Base-by-base conservation (phyloP, 2,113 vertebrate genomes). In the Callithrix jacchus region DNA sequence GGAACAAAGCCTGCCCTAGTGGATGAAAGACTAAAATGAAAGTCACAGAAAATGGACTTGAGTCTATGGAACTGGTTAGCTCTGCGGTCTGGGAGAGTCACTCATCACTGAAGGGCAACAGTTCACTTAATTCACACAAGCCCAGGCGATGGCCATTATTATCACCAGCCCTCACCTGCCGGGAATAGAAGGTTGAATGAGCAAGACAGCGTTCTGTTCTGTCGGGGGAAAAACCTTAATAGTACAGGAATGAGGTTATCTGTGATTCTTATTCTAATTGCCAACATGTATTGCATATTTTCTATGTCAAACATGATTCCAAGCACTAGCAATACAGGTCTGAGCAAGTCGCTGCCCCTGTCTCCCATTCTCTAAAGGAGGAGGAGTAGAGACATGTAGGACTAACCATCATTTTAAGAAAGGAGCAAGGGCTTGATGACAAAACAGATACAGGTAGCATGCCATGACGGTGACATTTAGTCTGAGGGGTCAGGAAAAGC, bases 21-120 rank as follows among this genome's bases (percentile, higher is more conserved):
- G 32, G 58, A 87, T 87, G 71, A 93, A 94, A 96, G 92, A 92
- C 49, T 17, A 30, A 80, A 93, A 37, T 54, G 61, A 93, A 89
- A 86, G 84, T 89, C 49, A 47, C 68, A 90, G 76, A 81, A 68
- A 64, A 0, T 61, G 81, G 81, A 70, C 56, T 70, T 42, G 9
- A 32, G 85, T 71, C 56, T 23, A 5, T 20, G n/a, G 68, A 89
- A 71, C 17, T 58, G 77, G 82, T 74, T 77, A 68, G 45, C 11
- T 95, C 71, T 92, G 83, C 32, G 42, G 91, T 74, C 64, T 70
- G 74, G 92, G 77, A 12, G 74, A 92, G 23, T 87, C 54, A 23
- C 27, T 94, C 21, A 8, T 18, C 88, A 45, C 7, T 1, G 2
- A 54, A 92, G 81, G 81, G 25, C 66, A 71, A 54, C 0, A 14